A percentile compares a stretch with the other conserved stretches of the same genome.
phyloP scores from a whole-genome alignment of 2,888 invertebrate species.

The Mylabris sibirica region DNA sequence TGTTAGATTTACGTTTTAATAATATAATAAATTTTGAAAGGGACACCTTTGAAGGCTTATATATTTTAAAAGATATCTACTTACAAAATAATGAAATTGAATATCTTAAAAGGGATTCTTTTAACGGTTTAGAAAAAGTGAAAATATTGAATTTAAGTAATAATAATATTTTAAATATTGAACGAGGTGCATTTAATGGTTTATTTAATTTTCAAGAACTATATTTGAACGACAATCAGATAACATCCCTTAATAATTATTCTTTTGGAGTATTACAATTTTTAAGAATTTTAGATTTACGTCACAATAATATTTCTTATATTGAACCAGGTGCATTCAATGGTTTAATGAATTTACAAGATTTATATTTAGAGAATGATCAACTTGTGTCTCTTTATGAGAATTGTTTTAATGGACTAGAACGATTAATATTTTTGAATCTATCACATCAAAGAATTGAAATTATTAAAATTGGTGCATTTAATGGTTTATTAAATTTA shows the following conservation, averaged over 20 bases:
- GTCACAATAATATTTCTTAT: neutral
- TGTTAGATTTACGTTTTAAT: too few relatives aligned
- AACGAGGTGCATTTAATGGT: neutral
- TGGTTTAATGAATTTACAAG: neutral
- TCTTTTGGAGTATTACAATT: neutral
- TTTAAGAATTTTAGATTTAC: neutral
- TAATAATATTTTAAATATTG: conserved; percentile 16
- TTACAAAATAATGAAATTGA: neutral
- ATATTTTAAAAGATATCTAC: neutral
- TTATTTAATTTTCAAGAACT: neutral
- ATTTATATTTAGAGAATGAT: conserved; percentile 18
- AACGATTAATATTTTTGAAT: neutral
- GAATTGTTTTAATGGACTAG: conserved; percentile 9
- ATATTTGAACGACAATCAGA: conserved; percentile 17
- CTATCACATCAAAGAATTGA: neutral
- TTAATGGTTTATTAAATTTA: conserved; percentile 7
- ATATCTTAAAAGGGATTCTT: conserved; percentile 1
- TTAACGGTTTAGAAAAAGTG: conserved; percentile 12
- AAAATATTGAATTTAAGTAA: conserved; percentile 11
- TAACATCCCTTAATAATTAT: conserved; percentile 2
- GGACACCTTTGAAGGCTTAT: neutral
- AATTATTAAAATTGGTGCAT: neutral
- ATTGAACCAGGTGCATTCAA: neutral
- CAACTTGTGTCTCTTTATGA: neutral
- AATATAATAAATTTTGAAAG: neutral